Evolutionary conservation across 2,113 vertebrate species (phyloP).

Genomic region (Cyanocitta stelleri): DNA sequence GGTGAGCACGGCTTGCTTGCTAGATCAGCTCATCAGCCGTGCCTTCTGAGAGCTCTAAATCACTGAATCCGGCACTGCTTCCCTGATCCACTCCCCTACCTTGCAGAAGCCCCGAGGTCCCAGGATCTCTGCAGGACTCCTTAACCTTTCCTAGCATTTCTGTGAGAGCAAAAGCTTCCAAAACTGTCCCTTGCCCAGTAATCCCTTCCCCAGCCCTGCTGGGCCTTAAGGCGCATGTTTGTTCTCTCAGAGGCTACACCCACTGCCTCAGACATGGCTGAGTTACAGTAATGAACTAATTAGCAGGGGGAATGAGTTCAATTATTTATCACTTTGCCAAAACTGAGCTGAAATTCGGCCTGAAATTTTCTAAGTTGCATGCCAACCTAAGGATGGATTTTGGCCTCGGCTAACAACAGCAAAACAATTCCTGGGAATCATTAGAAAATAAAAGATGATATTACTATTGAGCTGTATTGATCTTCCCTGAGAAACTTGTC

Average conservation of each 20-base stretch:
- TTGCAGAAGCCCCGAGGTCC: background rate
- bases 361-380: background rate
- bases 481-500: background rate
- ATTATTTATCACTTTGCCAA: background rate
- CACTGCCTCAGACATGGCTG: background rate
- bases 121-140: background rate
- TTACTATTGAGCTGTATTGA: background rate
- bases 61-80: background rate
- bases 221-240: background rate
- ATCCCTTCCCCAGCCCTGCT: background rate
- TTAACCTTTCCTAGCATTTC: background rate
- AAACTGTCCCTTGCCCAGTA: background rate
- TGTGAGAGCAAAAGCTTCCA: background rate
- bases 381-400: background rate
- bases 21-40: too few species aligned
- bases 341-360: background rate
- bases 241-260: background rate
- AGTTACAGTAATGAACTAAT: constrained; percentile 22
- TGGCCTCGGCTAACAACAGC: background rate
- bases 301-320: constrained; percentile 1
- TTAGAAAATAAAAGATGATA: background rate
- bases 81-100: background rate
- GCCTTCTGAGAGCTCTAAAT: background rate
- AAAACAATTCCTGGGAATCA: background rate
- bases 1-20: background rate